Conservation (phyloP, 2,113 vertebrate genomes). For the Taurulus bubalis region DNA sequence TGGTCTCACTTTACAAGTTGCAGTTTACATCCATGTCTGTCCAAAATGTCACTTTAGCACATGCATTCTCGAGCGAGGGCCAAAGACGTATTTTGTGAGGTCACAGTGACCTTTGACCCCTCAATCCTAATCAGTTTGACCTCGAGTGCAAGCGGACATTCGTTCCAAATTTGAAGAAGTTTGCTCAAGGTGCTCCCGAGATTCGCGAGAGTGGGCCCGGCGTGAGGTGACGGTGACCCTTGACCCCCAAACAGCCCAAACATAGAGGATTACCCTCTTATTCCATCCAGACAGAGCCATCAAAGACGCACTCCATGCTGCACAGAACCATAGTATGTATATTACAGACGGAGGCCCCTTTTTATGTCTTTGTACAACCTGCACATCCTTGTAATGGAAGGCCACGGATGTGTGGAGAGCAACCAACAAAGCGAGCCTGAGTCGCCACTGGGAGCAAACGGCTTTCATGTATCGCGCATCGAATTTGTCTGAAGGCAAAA, state of each 20-base stretch:
- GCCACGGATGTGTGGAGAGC: conserved; percentile 22
- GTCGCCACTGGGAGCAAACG: conserved; percentile 45
- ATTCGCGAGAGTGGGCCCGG: not conserved
- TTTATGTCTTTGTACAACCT: conserved; percentile 44
- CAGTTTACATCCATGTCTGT: not conserved
- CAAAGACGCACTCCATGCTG: conserved; percentile 7
- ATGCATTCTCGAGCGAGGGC: not conserved
- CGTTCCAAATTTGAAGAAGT: not conserved
- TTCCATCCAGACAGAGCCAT: conserved; percentile 47
- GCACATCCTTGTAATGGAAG: conserved; percentile 44
- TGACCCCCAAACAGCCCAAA: not conserved
- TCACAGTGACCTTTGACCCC: not conserved
- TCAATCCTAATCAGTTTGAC: not conserved
- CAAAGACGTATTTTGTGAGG: not conserved
- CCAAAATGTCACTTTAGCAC: not conserved
- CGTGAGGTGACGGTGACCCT: not conserved
- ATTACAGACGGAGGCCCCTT: conserved; percentile 34
- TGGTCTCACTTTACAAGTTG: not conserved
- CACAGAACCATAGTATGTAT: conserved; percentile 36
- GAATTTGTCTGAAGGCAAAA: conserved; percentile 58
- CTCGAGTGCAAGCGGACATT: not conserved
- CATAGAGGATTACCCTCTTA: conserved; percentile 55
- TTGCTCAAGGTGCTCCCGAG: not conserved
- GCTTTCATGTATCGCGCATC: conserved; percentile 36
- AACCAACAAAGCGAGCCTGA: conserved; percentile 41